These are phyloP conservation scores for Phoxinus dragarum DNA, from an alignment of 2,797 vertebrate genomes.

Conservation along the genomic window DNA sequence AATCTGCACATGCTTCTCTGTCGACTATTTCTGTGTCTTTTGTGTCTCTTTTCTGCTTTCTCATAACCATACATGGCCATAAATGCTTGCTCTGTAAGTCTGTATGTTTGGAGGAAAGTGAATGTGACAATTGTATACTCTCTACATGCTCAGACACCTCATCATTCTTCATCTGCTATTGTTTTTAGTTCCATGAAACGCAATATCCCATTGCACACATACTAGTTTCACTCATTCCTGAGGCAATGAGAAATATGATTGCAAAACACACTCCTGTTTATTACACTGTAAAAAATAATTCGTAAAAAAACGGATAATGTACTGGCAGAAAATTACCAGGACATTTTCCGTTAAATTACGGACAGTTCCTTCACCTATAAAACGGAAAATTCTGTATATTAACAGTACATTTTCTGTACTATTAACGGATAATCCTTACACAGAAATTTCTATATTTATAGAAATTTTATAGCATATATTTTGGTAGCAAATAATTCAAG, in stretches of 20 bases:
- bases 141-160: conserved; percentile 10
- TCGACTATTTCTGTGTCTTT: neutral
- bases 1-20: conserved; percentile 18
- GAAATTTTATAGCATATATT: too few relatives aligned
- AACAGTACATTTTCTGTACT: too few relatives aligned
- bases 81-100: neutral
- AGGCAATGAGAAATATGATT: neutral
- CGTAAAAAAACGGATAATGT: too few relatives aligned
- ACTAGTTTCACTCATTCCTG: neutral
- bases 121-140: conserved; percentile 15
- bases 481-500: too few relatives aligned
- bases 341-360: too few relatives aligned
- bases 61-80: conserved; percentile 21
- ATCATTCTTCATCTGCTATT: neutral
- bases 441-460: too few relatives aligned
- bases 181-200: conserved; percentile 4
- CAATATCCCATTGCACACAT: neutral
- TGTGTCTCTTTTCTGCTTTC: conserved; percentile 8
- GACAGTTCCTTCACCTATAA: too few relatives aligned
- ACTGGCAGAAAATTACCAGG: too few relatives aligned
- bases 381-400: too few relatives aligned
- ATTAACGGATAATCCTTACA: too few relatives aligned
- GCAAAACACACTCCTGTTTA: neutral
- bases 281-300: too few relatives aligned
- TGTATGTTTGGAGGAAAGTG: neutral